These are phyloP conservation scores for Mungos mungo DNA, from an alignment of 2,113 vertebrate species.

Conservation along the genomic window DNA sequence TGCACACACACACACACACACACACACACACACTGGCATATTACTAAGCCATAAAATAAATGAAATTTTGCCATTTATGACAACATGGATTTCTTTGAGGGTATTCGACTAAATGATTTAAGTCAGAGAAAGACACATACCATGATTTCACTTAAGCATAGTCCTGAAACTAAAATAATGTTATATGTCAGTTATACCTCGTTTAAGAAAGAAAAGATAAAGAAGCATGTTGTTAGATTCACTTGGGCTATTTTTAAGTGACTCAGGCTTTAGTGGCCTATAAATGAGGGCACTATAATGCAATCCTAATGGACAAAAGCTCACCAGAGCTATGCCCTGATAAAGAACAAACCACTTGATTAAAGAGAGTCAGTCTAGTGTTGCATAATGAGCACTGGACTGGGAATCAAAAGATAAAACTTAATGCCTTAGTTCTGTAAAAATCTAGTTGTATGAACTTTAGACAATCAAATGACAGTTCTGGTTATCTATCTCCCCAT, in stretches of 20 bases:
- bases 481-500: not conserved
- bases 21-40: not conserved
- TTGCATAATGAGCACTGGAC: not conserved
- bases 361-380: not conserved
- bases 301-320: not conserved
- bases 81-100: not conserved
- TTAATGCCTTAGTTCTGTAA: not conserved
- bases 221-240: not conserved
- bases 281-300: not conserved
- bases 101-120: not conserved
- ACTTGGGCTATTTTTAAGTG: not conserved
- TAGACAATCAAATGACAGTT: not conserved
- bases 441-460: not conserved
- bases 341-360: not conserved
- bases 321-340: not conserved
- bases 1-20: not conserved
- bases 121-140: not conserved
- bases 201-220: too few relatives aligned
- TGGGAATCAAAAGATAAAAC: not conserved
- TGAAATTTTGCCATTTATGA: not conserved
- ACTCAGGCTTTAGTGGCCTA: slow-evolving; percentile 1
- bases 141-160: not conserved
- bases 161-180: not conserved
- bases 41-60: not conserved
- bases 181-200: not conserved